Evolutionary conservation across 2,888 invertebrate species (phyloP), one percentile per base, ranked within the genome.

Genomic region (Colostygia pectinataria): DNA sequence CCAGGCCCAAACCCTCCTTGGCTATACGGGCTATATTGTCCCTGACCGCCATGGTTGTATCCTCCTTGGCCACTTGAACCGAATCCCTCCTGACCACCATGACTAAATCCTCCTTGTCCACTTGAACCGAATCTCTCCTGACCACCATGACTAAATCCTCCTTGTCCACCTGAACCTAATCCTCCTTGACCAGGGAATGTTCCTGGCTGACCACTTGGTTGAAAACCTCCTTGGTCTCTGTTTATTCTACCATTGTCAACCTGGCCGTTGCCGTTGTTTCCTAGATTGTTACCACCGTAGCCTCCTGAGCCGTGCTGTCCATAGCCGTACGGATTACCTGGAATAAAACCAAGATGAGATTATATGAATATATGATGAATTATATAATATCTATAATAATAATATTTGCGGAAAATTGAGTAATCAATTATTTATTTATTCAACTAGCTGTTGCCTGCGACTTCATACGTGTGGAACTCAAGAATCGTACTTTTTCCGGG

Each of bases 261-360:
- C 5, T 37, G 41, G 5, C 32, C 33, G 6, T 12, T 36, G 4
- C 37, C 39, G 14, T 13, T 34, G 14, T 13, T 10, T 4, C 38
- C 38, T 39, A 25, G 13, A 20, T n/a, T 33, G 20, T 32, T 38
- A 36, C 37, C 25, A 0, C 43, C 43, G n/a, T 40, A 13, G 2
- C 50, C 47, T 20, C 50, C 43, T 9, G 31, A 36, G 6, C 27
- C 14, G 20, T 47, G n/a, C n/a, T n/a, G 29, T 8, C 43, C 52
- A 14, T 43, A 28, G 6, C 29, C 36, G 8, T 48, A 41, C 8
- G 47, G 55, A n/a, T 36, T 10, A 13, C 51, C 55, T 55, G 28
- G 42, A 36, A 45, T 28, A 43, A n/a, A 32, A 36, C n/a, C 2
- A n/a, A 2, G 2, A 25, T n/a, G n/a, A 25, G 4, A 2, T 25